Conservation (phyloP, 2,888 invertebrate genomes). For the Lasioglossum leucozonium region DNA sequence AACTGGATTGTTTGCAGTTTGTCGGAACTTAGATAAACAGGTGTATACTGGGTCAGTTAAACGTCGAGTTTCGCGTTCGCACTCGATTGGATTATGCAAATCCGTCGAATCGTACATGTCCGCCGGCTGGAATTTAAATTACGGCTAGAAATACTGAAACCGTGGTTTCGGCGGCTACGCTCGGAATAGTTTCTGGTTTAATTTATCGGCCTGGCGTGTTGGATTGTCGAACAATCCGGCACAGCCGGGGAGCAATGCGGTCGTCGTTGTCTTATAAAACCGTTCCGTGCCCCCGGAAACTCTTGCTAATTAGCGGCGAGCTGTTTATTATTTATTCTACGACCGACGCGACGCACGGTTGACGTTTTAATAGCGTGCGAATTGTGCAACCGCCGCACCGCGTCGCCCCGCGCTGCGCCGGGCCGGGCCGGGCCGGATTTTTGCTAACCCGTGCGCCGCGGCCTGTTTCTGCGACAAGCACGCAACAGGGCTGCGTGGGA, state of each 20-base stretch:
- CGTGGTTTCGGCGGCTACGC: conserved; percentile 44
- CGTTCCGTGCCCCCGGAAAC: conserved; percentile 26
- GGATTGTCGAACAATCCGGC: conserved; percentile 34
- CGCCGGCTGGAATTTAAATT: conserved; percentile 60
- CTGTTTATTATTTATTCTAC: conserved; percentile 38
- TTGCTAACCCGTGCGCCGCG: neutral
- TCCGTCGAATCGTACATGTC: conserved; percentile 54
- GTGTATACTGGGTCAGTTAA: conserved; percentile 60
- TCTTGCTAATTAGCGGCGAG: conserved; percentile 33
- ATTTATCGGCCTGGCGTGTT: conserved; percentile 44
- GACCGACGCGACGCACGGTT: neutral
- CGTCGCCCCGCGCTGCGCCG: too few species aligned
- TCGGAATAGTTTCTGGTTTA: conserved; percentile 45
- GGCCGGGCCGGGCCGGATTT: neutral
- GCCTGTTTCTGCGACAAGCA: neutral
- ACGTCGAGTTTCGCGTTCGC: conserved; percentile 53
- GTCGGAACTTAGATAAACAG: conserved; percentile 62
- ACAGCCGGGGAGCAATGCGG: neutral
- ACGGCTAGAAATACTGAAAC: conserved; percentile 43
- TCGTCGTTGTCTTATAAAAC: conserved; percentile 19
- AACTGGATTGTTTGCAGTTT: conserved; percentile 57
- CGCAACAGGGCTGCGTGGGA: neutral
- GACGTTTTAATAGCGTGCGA: conserved; percentile 32
- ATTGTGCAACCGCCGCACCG: conserved; percentile 1
- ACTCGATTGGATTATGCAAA: conserved; percentile 63